Evolutionary conservation across 1,140 invertebrate species (phyloP).

Genomic region (Thaumetopoea pityocampa): DNA sequence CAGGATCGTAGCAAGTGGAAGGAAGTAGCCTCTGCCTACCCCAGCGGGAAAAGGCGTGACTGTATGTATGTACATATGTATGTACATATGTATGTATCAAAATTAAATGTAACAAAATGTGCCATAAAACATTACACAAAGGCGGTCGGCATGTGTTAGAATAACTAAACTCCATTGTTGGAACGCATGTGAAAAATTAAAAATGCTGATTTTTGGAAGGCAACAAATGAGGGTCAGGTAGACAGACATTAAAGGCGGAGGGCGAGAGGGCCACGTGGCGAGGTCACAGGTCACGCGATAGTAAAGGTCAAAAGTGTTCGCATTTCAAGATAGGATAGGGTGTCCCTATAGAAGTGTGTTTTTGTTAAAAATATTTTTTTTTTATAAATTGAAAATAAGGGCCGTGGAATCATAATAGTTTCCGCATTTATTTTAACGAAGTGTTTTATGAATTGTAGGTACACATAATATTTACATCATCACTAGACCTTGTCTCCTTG

Average conservation of each 20-base stretch:
- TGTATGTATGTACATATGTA: too few relatives aligned
- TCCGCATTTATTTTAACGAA: too few relatives aligned
- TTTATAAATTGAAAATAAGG: too few relatives aligned
- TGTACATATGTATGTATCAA: not conserved
- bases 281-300: slow-evolving; percentile 20
- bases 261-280: slow-evolving; percentile 20
- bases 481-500: too few relatives aligned
- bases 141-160: slow-evolving; percentile 6
- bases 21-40: too few relatives aligned
- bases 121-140: slow-evolving; percentile 2
- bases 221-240: slow-evolving; percentile 15
- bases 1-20: too few relatives aligned
- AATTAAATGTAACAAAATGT: not conserved
- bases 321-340: slow-evolving; percentile 20
- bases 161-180: slow-evolving; percentile 14
- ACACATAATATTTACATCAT: too few relatives aligned
- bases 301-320: slow-evolving; percentile 36
- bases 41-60: too few relatives aligned
- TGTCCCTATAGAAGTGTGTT: slow-evolving; percentile 8
- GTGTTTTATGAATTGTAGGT: too few relatives aligned
- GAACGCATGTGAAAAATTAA: slow-evolving; percentile 23
- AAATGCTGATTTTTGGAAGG: slow-evolving; percentile 20
- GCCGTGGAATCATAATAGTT: too few relatives aligned
- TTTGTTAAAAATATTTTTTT: slow-evolving; percentile 21
- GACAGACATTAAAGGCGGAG: slow-evolving; percentile 9